Evolutionary conservation across 1,140 invertebrate genomes (phyloP).

Genomic region (Drosophila chauvacae): DNA sequence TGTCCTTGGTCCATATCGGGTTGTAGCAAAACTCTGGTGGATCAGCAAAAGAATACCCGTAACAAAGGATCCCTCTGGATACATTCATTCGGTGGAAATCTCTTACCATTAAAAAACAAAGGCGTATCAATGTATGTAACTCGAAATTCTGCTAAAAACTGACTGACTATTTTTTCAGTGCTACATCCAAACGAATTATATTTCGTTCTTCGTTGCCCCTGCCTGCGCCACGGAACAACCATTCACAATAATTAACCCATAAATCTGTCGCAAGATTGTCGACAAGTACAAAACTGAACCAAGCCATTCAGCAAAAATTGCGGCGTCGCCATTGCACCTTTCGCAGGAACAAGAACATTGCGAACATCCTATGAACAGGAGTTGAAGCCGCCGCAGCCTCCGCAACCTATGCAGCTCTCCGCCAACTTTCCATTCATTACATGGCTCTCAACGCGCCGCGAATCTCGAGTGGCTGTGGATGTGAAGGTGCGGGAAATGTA

Average conservation of each 20-base stretch:
- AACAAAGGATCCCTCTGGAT: neutral
- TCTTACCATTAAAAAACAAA: conserved; percentile 12
- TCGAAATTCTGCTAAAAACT: conserved; percentile 4
- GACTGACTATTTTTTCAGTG: conserved; percentile 22
- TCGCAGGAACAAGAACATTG: conserved; percentile 24
- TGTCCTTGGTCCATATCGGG: neutral
- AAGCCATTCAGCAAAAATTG: conserved; percentile 66
- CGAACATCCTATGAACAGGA: conserved; percentile 7
- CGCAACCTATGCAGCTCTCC: conserved; percentile 47
- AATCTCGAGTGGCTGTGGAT: conserved; percentile 24
- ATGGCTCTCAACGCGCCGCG: conserved; percentile 45
- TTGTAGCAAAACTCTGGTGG: neutral
- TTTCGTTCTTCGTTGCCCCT: conserved; percentile 1
- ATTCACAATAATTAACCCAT: conserved; percentile 73
- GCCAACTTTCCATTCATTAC: conserved; percentile 66
- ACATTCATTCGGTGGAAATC: neutral
- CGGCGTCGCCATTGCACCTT: conserved; percentile 48
- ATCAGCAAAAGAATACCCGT: no score
- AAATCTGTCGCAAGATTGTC: conserved; percentile 74
- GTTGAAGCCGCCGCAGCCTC: conserved; percentile 27
- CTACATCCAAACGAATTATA: conserved; percentile 15
- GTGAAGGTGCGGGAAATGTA: conserved; percentile 54
- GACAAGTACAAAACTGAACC: conserved; percentile 66
- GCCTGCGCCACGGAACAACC: neutral
- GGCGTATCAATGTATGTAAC: conserved; percentile 2